phyloP scores from a whole-genome alignment of 2,888 invertebrate species.

The Adineta ricciae region DNA sequence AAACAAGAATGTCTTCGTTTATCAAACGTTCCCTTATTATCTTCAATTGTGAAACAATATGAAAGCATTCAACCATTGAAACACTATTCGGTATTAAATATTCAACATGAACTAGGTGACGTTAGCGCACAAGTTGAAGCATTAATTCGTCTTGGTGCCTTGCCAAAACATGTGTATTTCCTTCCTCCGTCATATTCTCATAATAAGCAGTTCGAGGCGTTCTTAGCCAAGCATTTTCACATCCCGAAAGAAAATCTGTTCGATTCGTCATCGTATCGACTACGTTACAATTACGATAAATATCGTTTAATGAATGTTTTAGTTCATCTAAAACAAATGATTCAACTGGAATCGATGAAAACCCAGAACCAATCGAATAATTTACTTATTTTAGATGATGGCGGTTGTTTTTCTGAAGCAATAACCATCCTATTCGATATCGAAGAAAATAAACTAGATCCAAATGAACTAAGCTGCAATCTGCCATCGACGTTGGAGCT shows the following conservation, averaged over 20 bases:
- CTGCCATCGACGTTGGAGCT: too few species aligned
- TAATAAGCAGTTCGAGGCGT: background rate
- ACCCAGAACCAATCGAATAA: too few species aligned
- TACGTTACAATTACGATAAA: background rate
- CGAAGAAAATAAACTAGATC: background rate
- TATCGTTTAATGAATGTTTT: background rate
- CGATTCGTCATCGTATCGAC: background rate
- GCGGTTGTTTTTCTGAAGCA: background rate
- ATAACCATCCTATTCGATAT: background rate
- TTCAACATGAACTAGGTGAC: background rate
- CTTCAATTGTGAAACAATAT: background rate
- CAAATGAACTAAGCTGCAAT: background rate
- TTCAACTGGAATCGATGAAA: background rate
- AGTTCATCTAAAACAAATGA: background rate
- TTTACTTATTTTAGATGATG: conserved; percentile 4
- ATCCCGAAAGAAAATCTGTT: background rate
- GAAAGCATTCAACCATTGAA: background rate
- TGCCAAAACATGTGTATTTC: background rate
- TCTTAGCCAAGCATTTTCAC: background rate
- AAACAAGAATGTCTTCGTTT: background rate
- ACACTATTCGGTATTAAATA: background rate
- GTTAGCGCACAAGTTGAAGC: background rate
- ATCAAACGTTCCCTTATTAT: background rate
- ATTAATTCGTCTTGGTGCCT: background rate
- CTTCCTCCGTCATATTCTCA: background rate